Base-by-base conservation (phyloP, 2,113 vertebrate genomes). In the Oreochromis aureus region DNA sequence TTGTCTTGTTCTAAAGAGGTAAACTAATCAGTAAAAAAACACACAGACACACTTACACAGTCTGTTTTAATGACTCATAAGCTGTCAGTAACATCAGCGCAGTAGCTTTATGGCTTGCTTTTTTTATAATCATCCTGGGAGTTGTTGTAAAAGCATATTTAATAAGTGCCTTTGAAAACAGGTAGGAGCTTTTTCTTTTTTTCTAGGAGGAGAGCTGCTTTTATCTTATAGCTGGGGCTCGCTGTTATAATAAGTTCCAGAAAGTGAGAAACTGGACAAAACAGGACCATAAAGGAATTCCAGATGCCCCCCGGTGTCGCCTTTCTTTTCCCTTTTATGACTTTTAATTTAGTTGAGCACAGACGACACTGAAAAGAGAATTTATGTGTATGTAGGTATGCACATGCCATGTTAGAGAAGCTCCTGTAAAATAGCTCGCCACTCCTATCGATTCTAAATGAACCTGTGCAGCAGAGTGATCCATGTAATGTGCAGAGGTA, bases 11-110 rank as follows among this genome's bases (percentile, higher is more conserved):
- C 78, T 22, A 73, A 86, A 89, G 86, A 84, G 81, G 82, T 85
- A 93, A 94, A 90, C 89, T 92, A 92, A 93, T 93, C 92, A 93
- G 84, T 79, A 85, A 80, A 61, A 89, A 85, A 78, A 2, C 46
- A 11, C 34, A 69, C 34, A 22, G 34, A 69, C 61, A 69, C 61
- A 69, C 34, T 69, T 22, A 69, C 61, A 27, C 44, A 54, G 78
- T 66, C 13, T 81, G 54, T 86, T 92, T 92, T 93, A 91, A 93
- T 93, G 87, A 92, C 66, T 90, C 85, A 86, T 88, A 85, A 85
- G 63, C 92, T 92, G 86, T 88, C 89, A 87, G 81, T 79, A 88
- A 92, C 91, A 90, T 92, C 91, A 93, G 92, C 89, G 92, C 36
- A 12, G 51, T 12, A 59, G 81, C 58, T 88, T 88, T 80, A 78